Percentiles rank a stretch among this genome's conserved stretches.
phyloP scores from a whole-genome alignment of 2,888 invertebrate species.

The Lycophotia porphyrea region DNA sequence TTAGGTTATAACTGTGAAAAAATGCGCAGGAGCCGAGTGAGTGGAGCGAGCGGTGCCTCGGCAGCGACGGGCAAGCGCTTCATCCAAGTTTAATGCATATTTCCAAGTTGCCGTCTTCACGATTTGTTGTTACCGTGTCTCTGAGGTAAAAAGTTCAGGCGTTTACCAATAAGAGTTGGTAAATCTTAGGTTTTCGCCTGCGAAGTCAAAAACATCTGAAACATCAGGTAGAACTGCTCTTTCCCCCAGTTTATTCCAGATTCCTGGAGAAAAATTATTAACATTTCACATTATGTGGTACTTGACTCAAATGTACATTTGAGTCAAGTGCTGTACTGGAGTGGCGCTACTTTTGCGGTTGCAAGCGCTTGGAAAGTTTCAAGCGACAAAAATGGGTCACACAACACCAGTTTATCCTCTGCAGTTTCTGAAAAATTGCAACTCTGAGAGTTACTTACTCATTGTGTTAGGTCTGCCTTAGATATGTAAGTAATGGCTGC shows the following conservation, averaged over 20 bases:
- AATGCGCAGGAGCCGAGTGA: too few species aligned
- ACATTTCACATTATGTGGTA: constrained; percentile 22
- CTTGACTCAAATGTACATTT: too few species aligned
- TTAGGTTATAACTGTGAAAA: too few species aligned
- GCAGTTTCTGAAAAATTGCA: constrained; percentile 17
- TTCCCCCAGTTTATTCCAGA: not conserved
- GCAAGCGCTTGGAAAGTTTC: constrained; percentile 43
- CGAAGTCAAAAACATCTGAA: not conserved
- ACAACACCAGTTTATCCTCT: constrained; percentile 46
- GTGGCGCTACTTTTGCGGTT: constrained; percentile 51
- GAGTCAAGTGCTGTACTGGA: constrained; percentile 32
- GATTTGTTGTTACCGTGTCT: too few species aligned
- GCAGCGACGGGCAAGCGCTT: too few species aligned
- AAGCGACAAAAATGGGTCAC: constrained; percentile 52
- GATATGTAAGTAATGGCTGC: too few species aligned
- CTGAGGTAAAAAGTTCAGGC: too few species aligned
- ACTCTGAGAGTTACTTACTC: constrained; percentile 1
- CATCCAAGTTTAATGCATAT: too few species aligned
- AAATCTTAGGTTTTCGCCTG: too few species aligned
- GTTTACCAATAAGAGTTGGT: too few species aligned
- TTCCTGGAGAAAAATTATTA: constrained; percentile 27
- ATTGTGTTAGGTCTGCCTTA: not conserved
- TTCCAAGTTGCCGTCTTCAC: too few species aligned
- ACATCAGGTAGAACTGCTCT: not conserved
- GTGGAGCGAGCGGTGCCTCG: too few species aligned